Percentiles rank a stretch among this genome's conserved stretches.
Conservation (phyloP, 2,113 vertebrate genomes). For the Trematomus loennbergii region DNA sequence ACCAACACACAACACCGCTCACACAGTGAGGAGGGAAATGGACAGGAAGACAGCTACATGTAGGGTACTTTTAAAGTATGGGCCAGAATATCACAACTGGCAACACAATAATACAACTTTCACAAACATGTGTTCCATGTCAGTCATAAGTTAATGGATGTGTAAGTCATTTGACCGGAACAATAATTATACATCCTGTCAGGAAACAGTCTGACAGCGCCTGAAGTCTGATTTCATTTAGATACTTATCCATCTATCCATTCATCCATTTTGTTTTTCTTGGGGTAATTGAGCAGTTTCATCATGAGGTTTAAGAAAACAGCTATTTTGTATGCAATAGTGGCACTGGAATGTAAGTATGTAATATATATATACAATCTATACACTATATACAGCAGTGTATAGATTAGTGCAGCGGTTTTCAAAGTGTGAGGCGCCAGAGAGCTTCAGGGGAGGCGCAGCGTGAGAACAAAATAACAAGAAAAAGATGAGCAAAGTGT, state of each 20-base stretch:
- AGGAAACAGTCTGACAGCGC: neutral
- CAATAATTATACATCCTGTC: neutral
- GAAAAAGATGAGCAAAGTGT: no score
- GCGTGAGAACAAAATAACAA: no score
- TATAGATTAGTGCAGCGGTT: no score
- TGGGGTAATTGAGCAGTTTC: neutral
- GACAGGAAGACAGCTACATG: neutral
- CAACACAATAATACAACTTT: neutral
- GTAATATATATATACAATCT: no score
- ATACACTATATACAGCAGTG: no score
- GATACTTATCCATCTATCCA: neutral
- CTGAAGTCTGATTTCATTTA: neutral
- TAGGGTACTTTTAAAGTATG: neutral
- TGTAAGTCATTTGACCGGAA: neutral
- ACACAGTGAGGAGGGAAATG: neutral
- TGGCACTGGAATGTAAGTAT: no score
- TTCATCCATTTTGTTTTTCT: neutral
- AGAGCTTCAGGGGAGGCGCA: no score
- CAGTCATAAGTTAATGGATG: neutral
- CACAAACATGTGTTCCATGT: neutral
- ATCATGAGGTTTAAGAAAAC: neutral
- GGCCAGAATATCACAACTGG: neutral
- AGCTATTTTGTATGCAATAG: neutral
- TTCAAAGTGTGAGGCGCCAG: no score
- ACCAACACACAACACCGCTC: neutral